Evolutionary conservation across 2,888 invertebrate species (phyloP).

Genomic region (Leucania comma): DNA sequence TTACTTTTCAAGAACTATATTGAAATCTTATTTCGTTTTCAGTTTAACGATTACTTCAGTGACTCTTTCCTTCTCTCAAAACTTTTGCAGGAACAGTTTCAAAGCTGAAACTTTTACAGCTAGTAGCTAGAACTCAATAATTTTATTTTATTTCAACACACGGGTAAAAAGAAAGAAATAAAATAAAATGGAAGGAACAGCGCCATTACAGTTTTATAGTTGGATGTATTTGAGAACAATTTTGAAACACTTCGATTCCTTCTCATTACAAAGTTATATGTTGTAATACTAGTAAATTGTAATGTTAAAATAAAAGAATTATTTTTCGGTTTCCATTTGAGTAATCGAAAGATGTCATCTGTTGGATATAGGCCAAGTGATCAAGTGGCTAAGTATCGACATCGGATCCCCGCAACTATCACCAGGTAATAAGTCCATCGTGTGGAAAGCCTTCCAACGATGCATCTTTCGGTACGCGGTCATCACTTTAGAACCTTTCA

Average conservation of each 20-base stretch:
- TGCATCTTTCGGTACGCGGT: no score
- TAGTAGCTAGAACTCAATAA: slow-evolving; percentile 32
- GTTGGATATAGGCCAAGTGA: no score
- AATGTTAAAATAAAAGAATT: no score
- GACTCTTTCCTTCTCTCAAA: slow-evolving; percentile 38
- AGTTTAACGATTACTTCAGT: slow-evolving; percentile 43
- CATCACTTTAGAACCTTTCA: no score
- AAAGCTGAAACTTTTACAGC: slow-evolving; percentile 48
- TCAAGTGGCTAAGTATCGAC: no score
- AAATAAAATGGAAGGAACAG: slow-evolving; percentile 15
- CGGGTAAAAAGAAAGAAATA: slow-evolving; percentile 11
- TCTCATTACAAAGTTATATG: no score
- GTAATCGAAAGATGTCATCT: no score
- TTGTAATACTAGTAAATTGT: no score
- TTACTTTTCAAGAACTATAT: slow-evolving; percentile 6
- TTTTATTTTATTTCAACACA: slow-evolving; percentile 49
- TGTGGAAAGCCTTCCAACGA: no score
- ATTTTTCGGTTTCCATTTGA: no score
- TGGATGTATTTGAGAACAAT: slow-evolving; percentile 4
- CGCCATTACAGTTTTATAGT: slow-evolving; percentile 17
- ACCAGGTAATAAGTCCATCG: no score
- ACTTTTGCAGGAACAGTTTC: slow-evolving; percentile 46
- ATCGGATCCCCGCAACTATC: no score
- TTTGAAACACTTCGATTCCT: slow-evolving; percentile 1
- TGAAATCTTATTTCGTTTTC: slow-evolving; percentile 34